A percentile compares a stretch with the other conserved stretches of the same genome.
These are phyloP conservation scores for Ctenodactylus gundi DNA, from an alignment of 2,113 vertebrate species.

Conservation along the genomic window DNA sequence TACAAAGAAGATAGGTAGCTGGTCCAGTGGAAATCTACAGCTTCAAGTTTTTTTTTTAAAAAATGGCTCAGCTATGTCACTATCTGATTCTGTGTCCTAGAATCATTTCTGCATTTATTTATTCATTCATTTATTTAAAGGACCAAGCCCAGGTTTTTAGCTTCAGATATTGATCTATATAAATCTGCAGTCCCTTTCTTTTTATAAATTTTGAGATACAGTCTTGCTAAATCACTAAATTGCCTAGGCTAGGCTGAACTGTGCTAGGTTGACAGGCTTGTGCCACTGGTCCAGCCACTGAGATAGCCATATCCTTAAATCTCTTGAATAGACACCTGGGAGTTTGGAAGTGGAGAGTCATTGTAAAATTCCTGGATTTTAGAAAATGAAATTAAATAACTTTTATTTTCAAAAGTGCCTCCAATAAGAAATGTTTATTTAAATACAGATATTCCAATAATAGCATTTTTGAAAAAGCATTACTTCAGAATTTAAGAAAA, in stretches of 20 bases:
- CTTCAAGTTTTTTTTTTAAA: neutral
- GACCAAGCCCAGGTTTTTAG: too few relatives aligned
- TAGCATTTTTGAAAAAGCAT: neutral
- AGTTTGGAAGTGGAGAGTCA: neutral
- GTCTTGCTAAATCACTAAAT: too few relatives aligned
- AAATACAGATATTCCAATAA: neutral
- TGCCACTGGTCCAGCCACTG: too few relatives aligned
- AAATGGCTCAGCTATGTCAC: neutral
- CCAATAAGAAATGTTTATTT: constrained; percentile 5
- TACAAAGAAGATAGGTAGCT: neutral
- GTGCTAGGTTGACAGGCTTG: too few relatives aligned
- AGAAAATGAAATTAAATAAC: constrained; percentile 9
- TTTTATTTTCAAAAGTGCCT: constrained; percentile 13
- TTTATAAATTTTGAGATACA: too few relatives aligned
- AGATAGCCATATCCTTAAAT: neutral
- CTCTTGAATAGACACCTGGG: neutral
- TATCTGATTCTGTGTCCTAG: neutral
- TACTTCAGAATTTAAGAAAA: constrained; percentile 28
- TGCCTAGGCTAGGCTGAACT: too few relatives aligned
- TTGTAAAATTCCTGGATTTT: neutral
- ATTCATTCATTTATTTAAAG: too few relatives aligned
- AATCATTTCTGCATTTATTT: too few relatives aligned
- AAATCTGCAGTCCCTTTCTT: too few relatives aligned
- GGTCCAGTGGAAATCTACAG: neutral
- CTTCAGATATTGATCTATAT: too few relatives aligned